Percentiles rank a stretch among this genome's conserved stretches.
Conservation (phyloP, 2,113 vertebrate genomes). For the Platycercus adscitus region DNA sequence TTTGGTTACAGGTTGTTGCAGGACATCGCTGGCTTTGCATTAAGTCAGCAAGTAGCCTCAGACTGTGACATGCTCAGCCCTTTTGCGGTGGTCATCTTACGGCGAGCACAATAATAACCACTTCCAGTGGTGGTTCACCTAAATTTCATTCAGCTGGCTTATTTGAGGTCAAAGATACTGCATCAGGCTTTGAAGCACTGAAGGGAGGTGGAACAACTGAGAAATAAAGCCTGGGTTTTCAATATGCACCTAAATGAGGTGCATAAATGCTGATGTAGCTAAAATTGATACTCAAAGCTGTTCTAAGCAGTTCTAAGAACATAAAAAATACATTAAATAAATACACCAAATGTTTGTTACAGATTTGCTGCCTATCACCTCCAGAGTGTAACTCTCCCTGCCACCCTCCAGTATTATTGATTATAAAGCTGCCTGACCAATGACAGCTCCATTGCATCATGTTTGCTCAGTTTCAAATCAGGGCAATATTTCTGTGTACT, state of each 20-base stretch:
- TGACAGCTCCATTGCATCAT: background rate
- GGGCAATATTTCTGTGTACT: background rate
- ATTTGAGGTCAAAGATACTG: background rate
- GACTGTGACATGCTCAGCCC: background rate
- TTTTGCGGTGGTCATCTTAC: background rate
- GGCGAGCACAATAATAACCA: accelerated
- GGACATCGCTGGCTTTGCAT: background rate
- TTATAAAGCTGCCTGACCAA: background rate
- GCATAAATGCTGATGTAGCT: constrained; percentile 10
- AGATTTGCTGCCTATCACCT: background rate
- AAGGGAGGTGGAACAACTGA: background rate
- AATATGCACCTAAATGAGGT: background rate
- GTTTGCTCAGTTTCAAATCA: background rate
- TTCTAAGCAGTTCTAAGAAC: constrained; percentile 25
- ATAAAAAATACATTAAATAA: constrained; percentile 26
- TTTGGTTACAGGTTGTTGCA: background rate
- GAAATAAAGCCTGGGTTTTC: background rate
- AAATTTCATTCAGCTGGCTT: background rate
- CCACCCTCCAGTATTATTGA: background rate
- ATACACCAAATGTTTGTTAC: background rate
- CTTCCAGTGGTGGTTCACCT: background rate
- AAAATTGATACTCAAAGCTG: constrained; percentile 28
- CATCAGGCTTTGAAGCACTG: background rate
- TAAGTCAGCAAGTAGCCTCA: background rate
- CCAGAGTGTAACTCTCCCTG: background rate